Evolutionary conservation across 2,113 vertebrate species (phyloP).

Genomic region (Protomyctophum bolini): DNA sequence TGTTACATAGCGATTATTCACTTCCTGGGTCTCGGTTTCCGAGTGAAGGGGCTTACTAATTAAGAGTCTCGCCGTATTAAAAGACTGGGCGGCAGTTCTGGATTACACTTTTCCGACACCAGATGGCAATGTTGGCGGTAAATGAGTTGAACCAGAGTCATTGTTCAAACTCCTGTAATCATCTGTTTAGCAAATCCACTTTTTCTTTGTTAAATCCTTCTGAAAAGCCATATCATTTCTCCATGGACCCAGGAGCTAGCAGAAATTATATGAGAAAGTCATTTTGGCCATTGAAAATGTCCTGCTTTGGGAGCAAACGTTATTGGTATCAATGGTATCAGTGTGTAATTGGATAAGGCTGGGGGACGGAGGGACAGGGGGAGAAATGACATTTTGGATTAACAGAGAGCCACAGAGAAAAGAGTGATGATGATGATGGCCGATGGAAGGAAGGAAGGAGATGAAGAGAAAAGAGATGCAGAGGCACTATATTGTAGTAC

Average conservation of each 20-base stretch:
- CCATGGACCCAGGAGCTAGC: slow-evolving; percentile 56
- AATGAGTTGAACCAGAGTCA: too few species aligned
- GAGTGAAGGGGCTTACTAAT: too few species aligned
- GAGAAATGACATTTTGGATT: background rate
- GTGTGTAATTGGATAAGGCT: slow-evolving; percentile 56
- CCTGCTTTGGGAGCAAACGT: slow-evolving; percentile 60
- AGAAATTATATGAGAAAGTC: slow-evolving; percentile 59
- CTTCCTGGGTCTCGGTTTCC: too few species aligned
- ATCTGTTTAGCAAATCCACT: slow-evolving; percentile 42
- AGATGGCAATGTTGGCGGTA: too few species aligned
- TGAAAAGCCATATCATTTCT: slow-evolving; percentile 67
- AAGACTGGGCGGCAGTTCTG: too few species aligned
- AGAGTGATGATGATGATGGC: background rate
- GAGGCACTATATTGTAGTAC: background rate
- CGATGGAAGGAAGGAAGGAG: background rate
- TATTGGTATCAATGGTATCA: slow-evolving; percentile 59
- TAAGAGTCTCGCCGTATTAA: too few species aligned
- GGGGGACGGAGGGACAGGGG: background rate
- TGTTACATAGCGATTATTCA: too few species aligned
- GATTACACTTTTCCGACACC: too few species aligned
- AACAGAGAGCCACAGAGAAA: slow-evolving; percentile 11
- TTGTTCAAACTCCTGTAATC: slow-evolving; percentile 48
- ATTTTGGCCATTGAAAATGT: slow-evolving; percentile 65
- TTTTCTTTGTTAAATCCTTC: slow-evolving; percentile 60
- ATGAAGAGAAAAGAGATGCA: background rate